Conservation (phyloP, 2,113 vertebrate genomes). For the Hemibagrus wyckioides region DNA sequence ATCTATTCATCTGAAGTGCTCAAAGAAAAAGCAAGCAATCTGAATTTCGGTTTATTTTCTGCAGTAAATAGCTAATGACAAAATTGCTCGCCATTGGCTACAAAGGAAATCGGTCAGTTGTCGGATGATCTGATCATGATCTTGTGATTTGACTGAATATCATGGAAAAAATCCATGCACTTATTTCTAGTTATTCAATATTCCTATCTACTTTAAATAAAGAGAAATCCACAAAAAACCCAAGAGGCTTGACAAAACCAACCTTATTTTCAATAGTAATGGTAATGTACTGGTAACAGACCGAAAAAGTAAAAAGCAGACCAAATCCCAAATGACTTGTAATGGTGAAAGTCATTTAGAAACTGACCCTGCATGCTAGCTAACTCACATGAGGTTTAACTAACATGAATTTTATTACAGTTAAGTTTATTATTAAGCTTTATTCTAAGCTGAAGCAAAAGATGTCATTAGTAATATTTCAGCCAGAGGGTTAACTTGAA, state of each 20-base stretch:
- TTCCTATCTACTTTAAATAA: background rate
- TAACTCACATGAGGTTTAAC: background rate
- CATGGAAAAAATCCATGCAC: background rate
- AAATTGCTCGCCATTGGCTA: background rate
- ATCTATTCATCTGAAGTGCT: background rate
- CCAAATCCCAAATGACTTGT: background rate
- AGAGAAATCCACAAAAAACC: background rate
- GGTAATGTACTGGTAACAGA: background rate
- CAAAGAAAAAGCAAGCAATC: background rate
- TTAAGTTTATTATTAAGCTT: background rate
- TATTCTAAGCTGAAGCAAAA: background rate
- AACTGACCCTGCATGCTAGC: background rate
- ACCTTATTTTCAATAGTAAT: background rate
- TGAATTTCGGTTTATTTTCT: background rate
- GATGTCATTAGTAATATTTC: background rate
- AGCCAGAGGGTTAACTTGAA: no score
- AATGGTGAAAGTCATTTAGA: background rate
- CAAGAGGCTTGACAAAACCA: background rate
- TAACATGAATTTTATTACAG: background rate
- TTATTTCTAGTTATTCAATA: background rate
- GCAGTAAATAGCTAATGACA: background rate
- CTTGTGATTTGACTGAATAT: background rate
- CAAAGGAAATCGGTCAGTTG: background rate
- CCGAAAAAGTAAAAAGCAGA: background rate
- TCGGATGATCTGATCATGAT: background rate